phyloP scores from a whole-genome alignment of 2,888 invertebrate species.

The Drosophila eohydei region DNA sequence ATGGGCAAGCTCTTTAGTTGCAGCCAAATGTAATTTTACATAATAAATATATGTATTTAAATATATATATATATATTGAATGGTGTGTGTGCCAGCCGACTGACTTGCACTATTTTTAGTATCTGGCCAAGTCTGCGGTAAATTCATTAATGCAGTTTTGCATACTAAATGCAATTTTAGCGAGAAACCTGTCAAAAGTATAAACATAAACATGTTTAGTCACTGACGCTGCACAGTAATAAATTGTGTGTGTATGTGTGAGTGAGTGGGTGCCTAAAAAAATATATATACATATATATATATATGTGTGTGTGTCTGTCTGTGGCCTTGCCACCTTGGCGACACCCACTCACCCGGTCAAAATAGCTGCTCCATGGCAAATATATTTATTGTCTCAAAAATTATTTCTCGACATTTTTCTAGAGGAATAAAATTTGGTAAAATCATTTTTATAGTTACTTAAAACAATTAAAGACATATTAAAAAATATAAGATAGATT shows the following conservation, averaged over 20 bases:
- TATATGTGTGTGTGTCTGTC: slow-evolving; percentile 23
- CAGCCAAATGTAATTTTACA: slow-evolving; percentile 71
- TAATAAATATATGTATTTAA: slow-evolving; percentile 52
- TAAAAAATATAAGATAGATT: background rate
- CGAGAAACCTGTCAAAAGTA: slow-evolving; percentile 53
- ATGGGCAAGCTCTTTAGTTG: slow-evolving; percentile 70
- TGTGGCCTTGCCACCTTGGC: slow-evolving; percentile 74
- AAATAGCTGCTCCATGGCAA: slow-evolving; percentile 34
- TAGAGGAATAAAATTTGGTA: slow-evolving; percentile 7
- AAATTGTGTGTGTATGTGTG: slow-evolving; percentile 25
- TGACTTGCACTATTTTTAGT: slow-evolving; percentile 79
- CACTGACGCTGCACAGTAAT: slow-evolving; percentile 62
- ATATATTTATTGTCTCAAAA: slow-evolving; percentile 33
- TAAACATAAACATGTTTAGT: slow-evolving; percentile 64
- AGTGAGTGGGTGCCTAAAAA: slow-evolving; percentile 10
- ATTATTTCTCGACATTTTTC: slow-evolving; percentile 20
- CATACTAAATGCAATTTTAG: slow-evolving; percentile 46
- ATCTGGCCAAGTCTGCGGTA: slow-evolving; percentile 58
- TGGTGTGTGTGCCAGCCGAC: slow-evolving; percentile 51
- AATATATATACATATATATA: background rate
- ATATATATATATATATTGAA: slow-evolving; percentile 16
- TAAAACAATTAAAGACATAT: slow-evolving; percentile 21
- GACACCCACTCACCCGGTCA: slow-evolving; percentile 63
- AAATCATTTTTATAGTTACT: slow-evolving; percentile 12
- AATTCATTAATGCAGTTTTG: slow-evolving; percentile 60